Percentiles rank a stretch among this genome's conserved stretches.
These are phyloP conservation scores for Cotesia typhae DNA, from an alignment of 1,140 invertebrate species.

Conservation along the genomic window DNA sequence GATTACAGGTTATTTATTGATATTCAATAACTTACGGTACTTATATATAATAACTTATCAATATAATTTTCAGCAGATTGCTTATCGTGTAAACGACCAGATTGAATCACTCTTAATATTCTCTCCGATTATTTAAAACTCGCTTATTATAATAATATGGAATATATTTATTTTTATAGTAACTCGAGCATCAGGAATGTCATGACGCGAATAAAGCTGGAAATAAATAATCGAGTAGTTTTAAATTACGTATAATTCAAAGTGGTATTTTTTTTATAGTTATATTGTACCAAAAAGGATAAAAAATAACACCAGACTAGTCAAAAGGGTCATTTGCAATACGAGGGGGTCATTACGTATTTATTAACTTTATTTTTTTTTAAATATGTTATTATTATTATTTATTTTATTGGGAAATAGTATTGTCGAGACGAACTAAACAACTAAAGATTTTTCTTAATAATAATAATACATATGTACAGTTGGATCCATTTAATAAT, in stretches of 20 bases:
- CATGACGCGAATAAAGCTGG: slow-evolving; percentile 26
- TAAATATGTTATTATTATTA: background rate
- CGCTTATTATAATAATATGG: background rate
- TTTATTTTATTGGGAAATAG: slow-evolving; percentile 38
- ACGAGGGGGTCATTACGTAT: background rate
- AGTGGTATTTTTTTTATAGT: slow-evolving; percentile 32
- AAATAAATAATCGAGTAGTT: slow-evolving; percentile 14
- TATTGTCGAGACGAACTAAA: slow-evolving; percentile 57
- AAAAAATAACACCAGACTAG: slow-evolving; percentile 18
- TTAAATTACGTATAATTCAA: background rate
- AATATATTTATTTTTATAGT: slow-evolving; percentile 28
- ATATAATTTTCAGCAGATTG: slow-evolving; percentile 7
- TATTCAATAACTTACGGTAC: slow-evolving; percentile 26
- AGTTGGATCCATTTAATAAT: slow-evolving; percentile 29
- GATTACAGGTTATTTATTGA: slow-evolving; percentile 39
- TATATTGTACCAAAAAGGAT: slow-evolving; percentile 47
- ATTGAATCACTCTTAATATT: slow-evolving; percentile 20
- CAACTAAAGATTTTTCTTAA: slow-evolving; percentile 48
- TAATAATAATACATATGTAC: slow-evolving; percentile 55
- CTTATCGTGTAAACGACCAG: slow-evolving; percentile 16
- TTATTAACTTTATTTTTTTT: too few relatives aligned
- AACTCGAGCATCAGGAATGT: slow-evolving; percentile 19
- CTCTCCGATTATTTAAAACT: slow-evolving; percentile 1
- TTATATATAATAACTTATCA: slow-evolving; percentile 10
- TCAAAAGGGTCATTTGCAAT: slow-evolving; percentile 31